Evolutionary conservation across 37 sponge, comb jelly and placozoan genomes (phyloP).

Genomic region (Diacarnus erythraeanus): DNA sequence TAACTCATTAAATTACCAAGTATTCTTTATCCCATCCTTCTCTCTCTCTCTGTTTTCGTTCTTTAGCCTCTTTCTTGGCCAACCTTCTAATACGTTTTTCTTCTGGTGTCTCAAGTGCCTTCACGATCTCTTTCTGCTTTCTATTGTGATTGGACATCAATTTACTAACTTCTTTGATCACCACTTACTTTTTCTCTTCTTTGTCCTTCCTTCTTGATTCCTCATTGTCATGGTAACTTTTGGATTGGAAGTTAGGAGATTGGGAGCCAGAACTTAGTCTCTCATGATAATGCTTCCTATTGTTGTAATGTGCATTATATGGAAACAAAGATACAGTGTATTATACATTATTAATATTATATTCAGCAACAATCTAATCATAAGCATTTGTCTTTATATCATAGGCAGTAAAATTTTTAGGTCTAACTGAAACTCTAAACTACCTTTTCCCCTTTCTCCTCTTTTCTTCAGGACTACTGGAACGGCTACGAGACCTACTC

Average conservation of each 20-base stretch:
- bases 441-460: neutral
- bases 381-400: too few species aligned
- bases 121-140: slow-evolving; percentile 73
- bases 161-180: neutral
- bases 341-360: too few species aligned
- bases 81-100: slow-evolving; percentile 76
- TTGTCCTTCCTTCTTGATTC: neutral
- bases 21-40: slow-evolving; percentile 77
- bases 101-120: slow-evolving; percentile 82
- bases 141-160: slow-evolving; percentile 10
- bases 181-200: neutral
- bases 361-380: too few species aligned
- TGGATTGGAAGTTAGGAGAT: neutral
- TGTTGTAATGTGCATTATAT: slow-evolving; percentile 4
- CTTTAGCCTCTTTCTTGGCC: slow-evolving; percentile 74
- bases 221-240: too few species aligned
- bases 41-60: slow-evolving; percentile 47
- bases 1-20: slow-evolving; percentile 26
- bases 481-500: neutral
- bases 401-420: too few species aligned
- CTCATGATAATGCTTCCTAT: neutral
- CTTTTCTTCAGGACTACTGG: neutral
- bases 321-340: neutral
- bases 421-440: too few species aligned
- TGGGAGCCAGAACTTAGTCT: neutral